These are phyloP conservation scores for Calliphora vomitoria DNA, from an alignment of 2,888 invertebrate genomes.

Conservation along the genomic window DNA sequence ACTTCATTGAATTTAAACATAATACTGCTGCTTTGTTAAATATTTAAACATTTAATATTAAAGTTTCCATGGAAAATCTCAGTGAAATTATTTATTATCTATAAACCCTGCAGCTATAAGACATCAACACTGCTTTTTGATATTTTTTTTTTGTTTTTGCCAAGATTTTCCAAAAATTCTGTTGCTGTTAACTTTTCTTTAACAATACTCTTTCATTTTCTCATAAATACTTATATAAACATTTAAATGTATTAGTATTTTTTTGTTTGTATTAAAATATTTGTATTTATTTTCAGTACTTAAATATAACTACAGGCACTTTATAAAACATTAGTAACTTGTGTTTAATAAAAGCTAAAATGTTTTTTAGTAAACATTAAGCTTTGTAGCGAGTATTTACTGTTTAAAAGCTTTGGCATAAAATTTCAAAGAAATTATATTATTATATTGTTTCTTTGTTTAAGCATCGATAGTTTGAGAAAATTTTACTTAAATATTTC, in stretches of 20 bases:
- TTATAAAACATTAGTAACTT: background rate
- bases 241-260: background rate
- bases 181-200: conserved; percentile 14
- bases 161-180: conserved; percentile 28
- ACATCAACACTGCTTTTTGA: conserved; percentile 15
- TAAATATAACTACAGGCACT: conserved; percentile 35
- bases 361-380: background rate
- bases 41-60: conserved; percentile 1
- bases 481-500: background rate
- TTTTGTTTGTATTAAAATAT: background rate
- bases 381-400: background rate
- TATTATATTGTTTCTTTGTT: conserved; percentile 5
- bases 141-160: background rate
- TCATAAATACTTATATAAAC: no score
- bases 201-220: background rate
- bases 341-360: background rate
- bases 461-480: conserved; percentile 24
- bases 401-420: conserved; percentile 21
- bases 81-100: conserved; percentile 46
- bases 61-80: conserved; percentile 31
- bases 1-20: conserved; percentile 3
- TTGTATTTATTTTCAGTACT: conserved; percentile 28
- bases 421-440: conserved; percentile 11
- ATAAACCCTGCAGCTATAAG: conserved; percentile 38
- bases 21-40: background rate